Evolutionary conservation across 2,113 vertebrate species (phyloP).

Genomic region (Halichoeres trimaculatus): DNA sequence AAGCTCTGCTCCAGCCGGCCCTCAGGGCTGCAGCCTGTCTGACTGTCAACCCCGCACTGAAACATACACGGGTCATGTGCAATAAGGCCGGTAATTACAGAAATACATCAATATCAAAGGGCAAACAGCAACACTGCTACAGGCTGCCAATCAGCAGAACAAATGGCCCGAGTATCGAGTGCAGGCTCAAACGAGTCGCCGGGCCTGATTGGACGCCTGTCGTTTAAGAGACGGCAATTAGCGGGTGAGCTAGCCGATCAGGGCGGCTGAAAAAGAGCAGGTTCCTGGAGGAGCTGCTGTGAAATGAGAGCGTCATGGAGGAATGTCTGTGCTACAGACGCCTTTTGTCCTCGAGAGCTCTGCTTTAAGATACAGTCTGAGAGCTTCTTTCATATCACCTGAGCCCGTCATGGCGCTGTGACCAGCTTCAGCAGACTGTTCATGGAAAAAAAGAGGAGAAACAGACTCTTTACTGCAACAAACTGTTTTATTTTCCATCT

Average conservation of each 20-base stretch:
- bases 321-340: constrained; percentile 28
- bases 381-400: constrained; percentile 28
- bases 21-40: neutral
- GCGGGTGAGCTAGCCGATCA: constrained; percentile 43
- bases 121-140: constrained; percentile 14
- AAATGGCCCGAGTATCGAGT: constrained; percentile 64
- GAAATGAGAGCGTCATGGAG: constrained; percentile 25
- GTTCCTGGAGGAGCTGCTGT: constrained; percentile 30
- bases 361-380: constrained; percentile 23
- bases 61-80: constrained; percentile 24
- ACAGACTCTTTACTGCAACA: too few relatives aligned
- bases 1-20: constrained; percentile 3
- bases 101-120: constrained; percentile 40
- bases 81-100: constrained; percentile 18
- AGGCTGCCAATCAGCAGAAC: constrained; percentile 57
- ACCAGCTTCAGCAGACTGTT: neutral
- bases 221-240: constrained; percentile 64
- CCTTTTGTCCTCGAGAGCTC: constrained; percentile 43
- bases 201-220: constrained; percentile 55
- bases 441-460: neutral
- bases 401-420: constrained; percentile 5
- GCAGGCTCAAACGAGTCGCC: constrained; percentile 53
- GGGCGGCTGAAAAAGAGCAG: constrained; percentile 45
- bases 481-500: too few relatives aligned
- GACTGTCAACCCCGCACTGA: constrained; percentile 28